Evolutionary conservation across 2,888 invertebrate genomes (phyloP).

Genomic region (Silvanus unidentatus): DNA sequence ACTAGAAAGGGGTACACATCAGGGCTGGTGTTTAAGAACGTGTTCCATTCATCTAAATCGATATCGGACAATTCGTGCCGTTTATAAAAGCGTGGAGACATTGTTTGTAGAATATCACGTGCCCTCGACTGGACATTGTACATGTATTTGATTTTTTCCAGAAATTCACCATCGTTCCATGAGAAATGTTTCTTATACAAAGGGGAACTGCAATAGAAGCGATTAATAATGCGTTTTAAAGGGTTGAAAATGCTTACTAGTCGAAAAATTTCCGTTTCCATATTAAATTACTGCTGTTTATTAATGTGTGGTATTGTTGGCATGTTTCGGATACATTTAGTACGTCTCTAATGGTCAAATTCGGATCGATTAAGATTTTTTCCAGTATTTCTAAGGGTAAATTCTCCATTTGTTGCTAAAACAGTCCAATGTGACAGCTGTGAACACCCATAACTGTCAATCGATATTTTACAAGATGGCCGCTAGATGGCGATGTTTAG

Average conservation of each 20-base stretch:
- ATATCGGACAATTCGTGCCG: constrained; percentile 46
- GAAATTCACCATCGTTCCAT: too few relatives aligned
- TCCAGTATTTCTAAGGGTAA: constrained; percentile 41
- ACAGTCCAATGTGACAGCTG: too few relatives aligned
- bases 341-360: constrained; percentile 44
- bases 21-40: constrained; percentile 41
- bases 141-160: too few relatives aligned
- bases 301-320: constrained; percentile 47
- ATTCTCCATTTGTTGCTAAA: constrained; percentile 28
- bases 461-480: too few relatives aligned
- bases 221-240: neutral
- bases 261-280: constrained; percentile 47
- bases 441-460: too few relatives aligned
- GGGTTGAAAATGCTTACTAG: neutral
- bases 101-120: constrained; percentile 39
- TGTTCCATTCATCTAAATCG: constrained; percentile 46
- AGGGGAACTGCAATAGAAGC: too few relatives aligned
- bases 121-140: constrained; percentile 16
- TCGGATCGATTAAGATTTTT: constrained; percentile 31
- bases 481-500: too few relatives aligned
- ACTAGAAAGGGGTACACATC: constrained; percentile 47
- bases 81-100: constrained; percentile 47
- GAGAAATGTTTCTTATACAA: too few relatives aligned
- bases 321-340: constrained; percentile 51
- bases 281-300: constrained; percentile 46